Conservation (phyloP, 2,888 invertebrate genomes). For the Meandrusa payeni region DNA sequence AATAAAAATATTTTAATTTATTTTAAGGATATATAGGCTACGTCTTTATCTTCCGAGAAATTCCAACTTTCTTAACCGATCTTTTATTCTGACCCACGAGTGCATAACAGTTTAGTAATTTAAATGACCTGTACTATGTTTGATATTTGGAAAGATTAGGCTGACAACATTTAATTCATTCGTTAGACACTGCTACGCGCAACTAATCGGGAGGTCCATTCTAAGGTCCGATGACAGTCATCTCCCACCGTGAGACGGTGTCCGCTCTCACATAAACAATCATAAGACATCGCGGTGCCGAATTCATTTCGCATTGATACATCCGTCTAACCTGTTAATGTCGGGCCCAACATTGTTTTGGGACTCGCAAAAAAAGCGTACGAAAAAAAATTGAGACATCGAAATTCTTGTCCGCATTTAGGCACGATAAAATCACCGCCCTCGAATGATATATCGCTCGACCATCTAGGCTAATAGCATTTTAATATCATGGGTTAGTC, state of each 20-base stretch:
- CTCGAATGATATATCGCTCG: slow-evolving; percentile 67
- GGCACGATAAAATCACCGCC: slow-evolving; percentile 68
- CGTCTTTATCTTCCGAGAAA: too few species aligned
- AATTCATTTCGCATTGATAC: slow-evolving; percentile 53
- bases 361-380: slow-evolving; percentile 48
- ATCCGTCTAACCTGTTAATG: slow-evolving; percentile 48
- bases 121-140: too few species aligned
- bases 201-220: slow-evolving; percentile 39
- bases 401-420: slow-evolving; percentile 70
- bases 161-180: too few species aligned
- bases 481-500: slow-evolving; percentile 74
- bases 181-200: background rate
- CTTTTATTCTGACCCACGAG: too few species aligned
- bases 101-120: too few species aligned
- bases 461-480: slow-evolving; percentile 72
- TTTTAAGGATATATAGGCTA: too few species aligned
- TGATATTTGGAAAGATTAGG: too few species aligned
- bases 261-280: slow-evolving; percentile 48
- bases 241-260: slow-evolving; percentile 51
- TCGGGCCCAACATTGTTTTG: slow-evolving; percentile 53
- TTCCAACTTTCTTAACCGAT: too few species aligned
- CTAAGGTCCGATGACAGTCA: slow-evolving; percentile 27
- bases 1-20: too few species aligned
- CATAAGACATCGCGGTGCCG: slow-evolving; percentile 37
- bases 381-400: slow-evolving; percentile 61